phyloP scores from a whole-genome alignment of 2,888 invertebrate genomes.

The Xylota sylvarum region DNA sequence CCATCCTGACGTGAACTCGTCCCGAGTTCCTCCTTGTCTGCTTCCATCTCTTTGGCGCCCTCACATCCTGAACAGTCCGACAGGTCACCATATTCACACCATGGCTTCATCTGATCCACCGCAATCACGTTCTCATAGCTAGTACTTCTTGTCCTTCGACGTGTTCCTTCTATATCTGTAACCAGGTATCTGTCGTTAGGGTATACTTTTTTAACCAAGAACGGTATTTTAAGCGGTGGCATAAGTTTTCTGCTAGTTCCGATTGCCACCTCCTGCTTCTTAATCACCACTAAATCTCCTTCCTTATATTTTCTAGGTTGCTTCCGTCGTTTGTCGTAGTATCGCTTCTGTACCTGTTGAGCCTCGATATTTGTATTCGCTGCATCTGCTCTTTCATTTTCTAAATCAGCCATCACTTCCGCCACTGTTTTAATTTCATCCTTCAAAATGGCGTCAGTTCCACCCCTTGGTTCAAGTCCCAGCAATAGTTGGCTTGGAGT shows the following conservation, averaged over 20 bases:
- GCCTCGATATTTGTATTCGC: not conserved
- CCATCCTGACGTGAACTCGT: slow-evolving; percentile 16
- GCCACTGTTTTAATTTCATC: not conserved
- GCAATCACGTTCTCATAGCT: slow-evolving; percentile 15
- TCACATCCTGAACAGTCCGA: not conserved
- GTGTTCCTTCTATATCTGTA: slow-evolving; percentile 2
- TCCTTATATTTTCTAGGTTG: not conserved
- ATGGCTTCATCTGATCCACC: not conserved
- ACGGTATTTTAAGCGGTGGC: slow-evolving; percentile 15
- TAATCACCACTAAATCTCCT: slow-evolving; percentile 15
- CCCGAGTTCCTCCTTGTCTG: slow-evolving; percentile 19
- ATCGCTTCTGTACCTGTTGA: not conserved
- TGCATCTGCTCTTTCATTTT: not conserved
- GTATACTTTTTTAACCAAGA: slow-evolving; percentile 20
- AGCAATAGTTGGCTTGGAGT: slow-evolving; percentile 11
- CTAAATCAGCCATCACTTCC: not conserved
- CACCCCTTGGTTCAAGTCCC: not conserved
- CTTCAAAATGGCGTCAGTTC: not conserved
- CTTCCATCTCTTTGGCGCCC: not conserved
- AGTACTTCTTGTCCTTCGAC: not conserved
- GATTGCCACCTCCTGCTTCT: not conserved
- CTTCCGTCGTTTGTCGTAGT: slow-evolving; percentile 3
- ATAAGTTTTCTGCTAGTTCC: slow-evolving; percentile 2
- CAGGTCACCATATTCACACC: too few relatives aligned
- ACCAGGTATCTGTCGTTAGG: slow-evolving; percentile 11